Conservation (phyloP, 2,113 vertebrate genomes). For the Dasyornis broadbenti region DNA sequence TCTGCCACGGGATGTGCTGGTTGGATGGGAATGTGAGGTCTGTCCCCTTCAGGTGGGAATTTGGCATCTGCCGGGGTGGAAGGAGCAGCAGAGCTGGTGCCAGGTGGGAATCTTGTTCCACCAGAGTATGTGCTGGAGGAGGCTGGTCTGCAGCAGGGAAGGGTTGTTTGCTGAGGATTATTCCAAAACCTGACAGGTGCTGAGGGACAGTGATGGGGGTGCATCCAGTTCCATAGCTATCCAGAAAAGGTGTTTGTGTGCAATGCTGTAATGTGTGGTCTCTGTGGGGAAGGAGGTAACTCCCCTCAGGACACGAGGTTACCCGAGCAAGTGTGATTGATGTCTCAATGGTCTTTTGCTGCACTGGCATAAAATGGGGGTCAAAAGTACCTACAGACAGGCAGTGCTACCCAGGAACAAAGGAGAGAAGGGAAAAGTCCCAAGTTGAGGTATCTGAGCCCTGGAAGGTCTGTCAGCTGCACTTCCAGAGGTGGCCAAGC, state of each 20-base stretch:
- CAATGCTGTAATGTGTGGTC: background rate
- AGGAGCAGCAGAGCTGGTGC: background rate
- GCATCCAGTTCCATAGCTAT: background rate
- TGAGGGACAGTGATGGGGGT: too few species aligned
- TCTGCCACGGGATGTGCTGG: background rate
- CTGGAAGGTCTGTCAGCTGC: background rate
- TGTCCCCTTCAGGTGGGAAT: background rate
- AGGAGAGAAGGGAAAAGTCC: background rate
- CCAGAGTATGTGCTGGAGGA: background rate
- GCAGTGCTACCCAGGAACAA: background rate
- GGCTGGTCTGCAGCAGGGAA: background rate
- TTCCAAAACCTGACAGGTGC: background rate
- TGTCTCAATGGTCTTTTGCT: background rate
- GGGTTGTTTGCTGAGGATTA: background rate
- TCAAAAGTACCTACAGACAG: background rate
- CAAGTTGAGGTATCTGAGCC: background rate
- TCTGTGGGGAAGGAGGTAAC: background rate
- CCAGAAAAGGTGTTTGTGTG: background rate
- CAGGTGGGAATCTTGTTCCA: background rate
- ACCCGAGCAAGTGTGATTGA: accelerated
- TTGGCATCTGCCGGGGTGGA: background rate
- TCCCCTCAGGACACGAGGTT: background rate
- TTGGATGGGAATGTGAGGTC: background rate
- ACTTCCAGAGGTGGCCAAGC: background rate
- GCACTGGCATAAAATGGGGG: background rate